Evolutionary conservation across 37 sponge, comb jelly and placozoan genomes (phyloP), one percentile per base, ranked within the genome.

Genomic region (Aplysina aerophoba): DNA sequence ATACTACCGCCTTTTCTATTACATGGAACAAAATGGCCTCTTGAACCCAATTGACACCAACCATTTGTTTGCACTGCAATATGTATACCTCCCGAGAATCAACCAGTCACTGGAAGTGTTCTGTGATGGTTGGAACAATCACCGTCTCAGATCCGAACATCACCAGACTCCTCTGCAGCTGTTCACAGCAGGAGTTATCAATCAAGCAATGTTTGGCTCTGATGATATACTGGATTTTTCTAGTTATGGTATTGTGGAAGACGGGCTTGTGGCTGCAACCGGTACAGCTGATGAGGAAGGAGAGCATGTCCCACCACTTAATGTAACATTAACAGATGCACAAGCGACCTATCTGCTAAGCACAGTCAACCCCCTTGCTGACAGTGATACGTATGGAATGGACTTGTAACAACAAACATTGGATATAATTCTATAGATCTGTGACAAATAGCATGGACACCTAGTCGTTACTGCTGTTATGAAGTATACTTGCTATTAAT

Each of bases 1-100:
- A 5, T 89, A 71, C 55, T 89, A 89, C 50, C 73, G 86, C 27
- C 66, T 89, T 5, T 89, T 89, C 44, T 89, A 89, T 44, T 82
- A 62, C 75, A 34, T 89, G 16, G 90, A 89, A 40, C 55, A 85
- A 12, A 28, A 81, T 17, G 74, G 79, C 16, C 75, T 68, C 6
- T 59, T 89, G 0, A 57, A 81, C 54, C 85, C 90, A 59, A 58
- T 20, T 56, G 25, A 84, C 40, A 44, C 55, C 24, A 36, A 68
- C 30, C 64, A 85, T 27, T 25, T 79, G n/a, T 82, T 80, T 73
- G 86, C 90, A 25, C 39, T 89, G 44, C 90, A 89, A 36, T 82
- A 85, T 60, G 68, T 89, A 4, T 89, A 54, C 50, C 64, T 85
- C 27, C 82, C 86, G 12, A 68, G 82, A 22, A 85, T 89, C 15